Evolutionary conservation across 2,888 invertebrate species (phyloP).

Genomic region (Microplitis manilae): DNA sequence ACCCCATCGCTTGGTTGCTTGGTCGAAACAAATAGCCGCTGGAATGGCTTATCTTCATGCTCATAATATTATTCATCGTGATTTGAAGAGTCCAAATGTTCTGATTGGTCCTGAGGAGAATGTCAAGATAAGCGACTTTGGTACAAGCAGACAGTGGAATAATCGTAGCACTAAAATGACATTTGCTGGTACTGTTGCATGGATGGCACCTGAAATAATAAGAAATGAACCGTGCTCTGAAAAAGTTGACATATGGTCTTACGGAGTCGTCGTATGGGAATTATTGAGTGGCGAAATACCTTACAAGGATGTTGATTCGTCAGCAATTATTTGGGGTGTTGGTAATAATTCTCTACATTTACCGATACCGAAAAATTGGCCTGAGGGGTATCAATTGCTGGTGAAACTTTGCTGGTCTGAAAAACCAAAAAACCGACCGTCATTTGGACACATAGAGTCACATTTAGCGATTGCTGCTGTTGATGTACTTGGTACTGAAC

Average conservation of each 20-base stretch:
- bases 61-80: conserved; percentile 97
- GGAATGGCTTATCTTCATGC: conserved; percentile 98
- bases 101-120: conserved; percentile 85
- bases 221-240: conserved; percentile 97
- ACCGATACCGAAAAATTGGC: conserved; percentile 92
- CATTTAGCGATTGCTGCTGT: conserved; percentile 93
- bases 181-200: conserved; percentile 97
- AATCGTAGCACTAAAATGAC: conserved; percentile 97
- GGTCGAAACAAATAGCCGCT: conserved; percentile 95
- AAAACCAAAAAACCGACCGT: conserved; percentile 90
- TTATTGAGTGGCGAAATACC: conserved; percentile 94
- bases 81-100: conserved; percentile 98
- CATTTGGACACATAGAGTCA: conserved; percentile 91
- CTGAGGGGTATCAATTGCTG: conserved; percentile 88
- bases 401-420: conserved; percentile 94
- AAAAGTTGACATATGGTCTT: conserved; percentile 99
- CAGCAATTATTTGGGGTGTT: conserved; percentile 98
- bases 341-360: conserved; percentile 93
- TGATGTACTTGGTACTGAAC: conserved; percentile 79
- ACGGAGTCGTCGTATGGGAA: conserved; percentile 98
- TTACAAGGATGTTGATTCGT: conserved; percentile 94
- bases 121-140: conserved; percentile 98
- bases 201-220: conserved; percentile 99
- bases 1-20: conserved; percentile 89
- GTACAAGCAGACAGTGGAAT: conserved; percentile 95